These are phyloP conservation scores for Marronus borbonicus DNA, from an alignment of 2,888 invertebrate species.

Conservation along the genomic window DNA sequence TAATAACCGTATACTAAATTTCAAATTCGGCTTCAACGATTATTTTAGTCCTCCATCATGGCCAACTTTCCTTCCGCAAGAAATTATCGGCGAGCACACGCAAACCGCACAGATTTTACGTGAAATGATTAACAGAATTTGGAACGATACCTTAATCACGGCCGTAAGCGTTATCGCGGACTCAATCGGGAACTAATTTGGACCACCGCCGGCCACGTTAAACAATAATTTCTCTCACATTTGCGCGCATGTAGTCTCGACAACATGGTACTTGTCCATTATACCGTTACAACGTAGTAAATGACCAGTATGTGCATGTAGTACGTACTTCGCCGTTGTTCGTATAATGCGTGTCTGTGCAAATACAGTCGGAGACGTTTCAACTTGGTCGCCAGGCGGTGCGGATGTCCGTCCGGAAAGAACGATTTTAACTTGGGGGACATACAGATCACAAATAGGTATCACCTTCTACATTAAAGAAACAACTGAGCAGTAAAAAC, in stretches of 20 bases:
- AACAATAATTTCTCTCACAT: conserved; percentile 43
- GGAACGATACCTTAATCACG: conserved; percentile 19
- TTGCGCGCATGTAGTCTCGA: conserved; percentile 28
- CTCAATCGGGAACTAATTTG: conserved; percentile 33
- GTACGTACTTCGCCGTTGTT: conserved; percentile 16
- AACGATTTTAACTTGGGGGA: conserved; percentile 5
- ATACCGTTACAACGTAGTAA: conserved; percentile 35
- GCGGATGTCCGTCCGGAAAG: neutral
- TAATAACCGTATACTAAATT: too few relatives aligned
- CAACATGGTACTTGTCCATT: conserved; percentile 38
- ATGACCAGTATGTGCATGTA: conserved; percentile 22
- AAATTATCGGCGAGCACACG: neutral
- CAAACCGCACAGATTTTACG: conserved; percentile 13
- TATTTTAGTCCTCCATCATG: too few relatives aligned
- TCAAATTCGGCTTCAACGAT: too few relatives aligned
- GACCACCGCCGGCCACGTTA: conserved; percentile 30
- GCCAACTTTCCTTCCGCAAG: too few relatives aligned
- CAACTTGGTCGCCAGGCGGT: conserved; percentile 8
- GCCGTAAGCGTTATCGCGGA: conserved; percentile 32
- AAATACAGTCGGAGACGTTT: neutral
- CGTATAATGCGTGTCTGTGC: neutral
- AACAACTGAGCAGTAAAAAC: too few relatives aligned
- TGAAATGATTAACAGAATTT: conserved; percentile 25
- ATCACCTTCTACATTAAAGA: too few relatives aligned
- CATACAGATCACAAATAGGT: too few relatives aligned